phyloP scores from a whole-genome alignment of 2,113 vertebrate species.

The Lutjanus erythropterus region DNA sequence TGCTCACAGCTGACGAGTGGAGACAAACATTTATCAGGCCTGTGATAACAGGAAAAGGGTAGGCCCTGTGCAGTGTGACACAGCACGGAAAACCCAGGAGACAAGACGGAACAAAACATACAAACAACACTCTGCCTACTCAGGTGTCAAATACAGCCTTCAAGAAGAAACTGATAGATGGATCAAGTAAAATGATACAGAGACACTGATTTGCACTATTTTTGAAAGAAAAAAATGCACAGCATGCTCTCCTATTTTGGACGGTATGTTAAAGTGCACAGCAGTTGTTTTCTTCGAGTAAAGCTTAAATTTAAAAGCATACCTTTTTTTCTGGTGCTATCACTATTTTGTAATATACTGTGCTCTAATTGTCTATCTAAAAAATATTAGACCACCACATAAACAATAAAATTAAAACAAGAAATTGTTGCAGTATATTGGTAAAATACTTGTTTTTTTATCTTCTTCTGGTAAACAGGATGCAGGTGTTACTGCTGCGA shows the following conservation, averaged over 20 bases:
- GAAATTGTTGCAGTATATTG: neutral
- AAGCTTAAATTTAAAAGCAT: neutral
- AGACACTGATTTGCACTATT: neutral
- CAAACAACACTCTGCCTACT: constrained; percentile 9
- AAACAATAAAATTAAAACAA: neutral
- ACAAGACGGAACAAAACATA: constrained; percentile 7
- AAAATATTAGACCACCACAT: neutral
- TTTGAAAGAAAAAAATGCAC: neutral
- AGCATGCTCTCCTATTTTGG: neutral
- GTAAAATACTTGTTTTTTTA: neutral
- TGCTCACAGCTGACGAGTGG: constrained; percentile 19
- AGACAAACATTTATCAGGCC: constrained; percentile 13
- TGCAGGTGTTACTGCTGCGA: constrained; percentile 12
- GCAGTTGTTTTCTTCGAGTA: neutral
- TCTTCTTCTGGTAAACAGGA: constrained; percentile 5
- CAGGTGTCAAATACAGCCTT: constrained; percentile 22
- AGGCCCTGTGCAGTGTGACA: constrained; percentile 3
- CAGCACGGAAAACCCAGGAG: neutral
- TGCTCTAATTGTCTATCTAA: neutral
- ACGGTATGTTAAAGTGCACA: neutral
- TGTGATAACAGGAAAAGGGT: constrained; percentile 17
- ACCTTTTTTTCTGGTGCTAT: neutral
- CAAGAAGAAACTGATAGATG: neutral
- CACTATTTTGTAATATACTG: neutral
- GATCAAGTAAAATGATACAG: neutral